Conservation (phyloP, 2,888 invertebrate genomes). For the Tenodera sinensis region DNA sequence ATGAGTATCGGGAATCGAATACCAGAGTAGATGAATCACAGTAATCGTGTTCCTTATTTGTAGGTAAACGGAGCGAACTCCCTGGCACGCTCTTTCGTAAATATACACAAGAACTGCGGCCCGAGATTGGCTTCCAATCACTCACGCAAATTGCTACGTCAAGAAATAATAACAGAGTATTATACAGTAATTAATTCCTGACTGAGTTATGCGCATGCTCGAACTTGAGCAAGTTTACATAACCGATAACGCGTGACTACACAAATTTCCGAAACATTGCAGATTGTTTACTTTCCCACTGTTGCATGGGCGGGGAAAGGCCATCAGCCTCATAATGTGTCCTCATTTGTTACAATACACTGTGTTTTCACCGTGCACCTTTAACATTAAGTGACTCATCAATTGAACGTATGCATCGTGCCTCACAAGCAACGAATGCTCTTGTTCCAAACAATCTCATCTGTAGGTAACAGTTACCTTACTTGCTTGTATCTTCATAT, state of each 20-base stretch:
- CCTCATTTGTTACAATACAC: not conserved
- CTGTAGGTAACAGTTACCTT: no score
- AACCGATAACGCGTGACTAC: not conserved
- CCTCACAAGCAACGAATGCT: not conserved
- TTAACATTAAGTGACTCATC: not conserved
- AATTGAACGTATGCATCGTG: not conserved
- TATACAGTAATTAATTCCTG: not conserved
- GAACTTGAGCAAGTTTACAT: not conserved
- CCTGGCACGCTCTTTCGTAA: not conserved
- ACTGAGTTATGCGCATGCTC: not conserved
- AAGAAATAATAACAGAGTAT: not conserved
- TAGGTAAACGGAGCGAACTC: no score
- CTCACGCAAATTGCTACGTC: not conserved
- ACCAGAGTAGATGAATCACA: no score
- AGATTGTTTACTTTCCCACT: not conserved
- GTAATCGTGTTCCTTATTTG: no score
- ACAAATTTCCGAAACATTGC: not conserved
- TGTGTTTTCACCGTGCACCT: not conserved
- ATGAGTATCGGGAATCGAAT: no score
- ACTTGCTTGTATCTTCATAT: no score
- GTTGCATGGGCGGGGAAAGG: no score
- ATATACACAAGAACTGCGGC: not conserved
- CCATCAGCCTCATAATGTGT: not conserved
- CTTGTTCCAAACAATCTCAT: no score
- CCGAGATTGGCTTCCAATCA: not conserved